phyloP scores from a whole-genome alignment of 2,113 vertebrate species.

The Halichoeres trimaculatus region DNA sequence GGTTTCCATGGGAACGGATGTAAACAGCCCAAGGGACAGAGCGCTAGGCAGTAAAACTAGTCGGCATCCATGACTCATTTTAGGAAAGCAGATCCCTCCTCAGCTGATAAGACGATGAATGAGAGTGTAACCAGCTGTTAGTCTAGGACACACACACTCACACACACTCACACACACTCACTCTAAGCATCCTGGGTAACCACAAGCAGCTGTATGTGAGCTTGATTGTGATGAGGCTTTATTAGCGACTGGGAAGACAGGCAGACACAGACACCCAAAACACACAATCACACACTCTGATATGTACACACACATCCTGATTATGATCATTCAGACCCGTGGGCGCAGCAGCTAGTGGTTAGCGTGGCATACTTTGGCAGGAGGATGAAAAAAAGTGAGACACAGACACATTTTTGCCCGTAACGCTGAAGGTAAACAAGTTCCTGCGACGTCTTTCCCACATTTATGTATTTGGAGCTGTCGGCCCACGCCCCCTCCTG shows the following conservation, averaged over 20 bases:
- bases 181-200: conserved; percentile 36
- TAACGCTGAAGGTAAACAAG: conserved; percentile 18
- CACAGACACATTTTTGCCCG: conserved; percentile 5
- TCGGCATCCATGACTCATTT: conserved; percentile 68
- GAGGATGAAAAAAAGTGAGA: conserved; percentile 16
- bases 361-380: background rate
- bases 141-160: conserved; percentile 11
- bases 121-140: conserved; percentile 61
- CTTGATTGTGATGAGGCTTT: conserved; percentile 47
- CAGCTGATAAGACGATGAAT: conserved; percentile 65
- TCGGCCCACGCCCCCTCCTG: conserved; percentile 7
- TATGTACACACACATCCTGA: conserved; percentile 3
- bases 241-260: conserved; percentile 39
- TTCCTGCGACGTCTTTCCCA: conserved; percentile 43
- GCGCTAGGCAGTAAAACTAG: conserved; percentile 18
- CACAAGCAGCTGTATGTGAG: conserved; percentile 64
- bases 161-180: conserved; percentile 24
- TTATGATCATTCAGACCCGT: conserved; percentile 29
- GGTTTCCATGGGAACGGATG: conserved; percentile 50
- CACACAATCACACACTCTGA: conserved; percentile 13
- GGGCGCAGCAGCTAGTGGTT: background rate
- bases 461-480: conserved; percentile 43
- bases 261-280: conserved; percentile 44
- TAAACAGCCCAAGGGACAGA: conserved; percentile 35
- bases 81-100: conserved; percentile 48